phyloP scores from a whole-genome alignment of 2,888 invertebrate genomes.

The Lithophane semibrunnea region DNA sequence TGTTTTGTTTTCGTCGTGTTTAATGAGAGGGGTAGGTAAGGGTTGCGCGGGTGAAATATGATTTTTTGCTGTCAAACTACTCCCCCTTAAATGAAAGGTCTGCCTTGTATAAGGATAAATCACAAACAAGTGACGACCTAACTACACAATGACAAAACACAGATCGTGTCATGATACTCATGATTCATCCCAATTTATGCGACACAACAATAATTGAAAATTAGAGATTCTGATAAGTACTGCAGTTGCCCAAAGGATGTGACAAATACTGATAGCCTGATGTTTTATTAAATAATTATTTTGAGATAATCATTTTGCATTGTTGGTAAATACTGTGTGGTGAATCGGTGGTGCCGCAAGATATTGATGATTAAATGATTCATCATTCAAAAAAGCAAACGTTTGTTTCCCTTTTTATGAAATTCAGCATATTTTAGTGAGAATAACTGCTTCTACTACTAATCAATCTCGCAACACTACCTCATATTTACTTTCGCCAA shows the following conservation, averaged over 20 bases:
- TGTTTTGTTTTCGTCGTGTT: too few species aligned
- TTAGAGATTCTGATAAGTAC: constrained; percentile 32
- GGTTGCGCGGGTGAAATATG: too few species aligned
- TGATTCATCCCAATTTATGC: constrained; percentile 52
- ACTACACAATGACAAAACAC: constrained; percentile 33
- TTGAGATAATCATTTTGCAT: constrained; percentile 17
- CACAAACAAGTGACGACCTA: constrained; percentile 37
- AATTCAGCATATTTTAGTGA: constrained; percentile 18
- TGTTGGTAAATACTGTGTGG: not conserved
- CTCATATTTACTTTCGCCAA: constrained; percentile 70
- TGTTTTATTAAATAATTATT: constrained; percentile 42
- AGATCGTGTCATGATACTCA: constrained; percentile 35
- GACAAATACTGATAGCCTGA: constrained; percentile 20
- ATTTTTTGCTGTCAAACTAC: too few species aligned
- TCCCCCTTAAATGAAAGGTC: constrained; percentile 19
- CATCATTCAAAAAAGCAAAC: not conserved
- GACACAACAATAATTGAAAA: constrained; percentile 50
- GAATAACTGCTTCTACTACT: constrained; percentile 29
- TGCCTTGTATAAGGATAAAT: constrained; percentile 18
- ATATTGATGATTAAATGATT: constrained; percentile 2
- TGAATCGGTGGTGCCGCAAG: not conserved
- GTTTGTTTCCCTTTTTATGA: constrained; percentile 1
- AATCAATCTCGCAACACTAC: constrained; percentile 54
- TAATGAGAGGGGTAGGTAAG: too few species aligned
- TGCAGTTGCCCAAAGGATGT: constrained; percentile 35